A percentile compares a stretch with the other conserved stretches of the same genome.
These are phyloP conservation scores for Leptoclinus maculatus DNA, from an alignment of 2,797 vertebrate species.

Conservation along the genomic window DNA sequence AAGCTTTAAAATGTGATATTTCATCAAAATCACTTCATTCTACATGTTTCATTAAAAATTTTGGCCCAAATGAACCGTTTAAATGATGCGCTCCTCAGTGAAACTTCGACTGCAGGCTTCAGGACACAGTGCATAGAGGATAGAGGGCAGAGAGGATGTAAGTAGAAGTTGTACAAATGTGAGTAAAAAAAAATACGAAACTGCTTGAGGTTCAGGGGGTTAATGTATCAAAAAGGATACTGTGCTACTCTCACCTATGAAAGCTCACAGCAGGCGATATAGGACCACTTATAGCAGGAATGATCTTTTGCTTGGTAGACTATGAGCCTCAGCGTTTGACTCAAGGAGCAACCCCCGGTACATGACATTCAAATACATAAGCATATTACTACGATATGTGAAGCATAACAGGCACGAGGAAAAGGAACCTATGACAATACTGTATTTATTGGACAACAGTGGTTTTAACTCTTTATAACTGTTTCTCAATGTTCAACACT, in stretches of 20 bases:
- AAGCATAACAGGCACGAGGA: neutral
- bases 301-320: neutral
- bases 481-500: too few species aligned
- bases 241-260: conserved; percentile 37
- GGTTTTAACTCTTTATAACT: too few species aligned
- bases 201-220: neutral
- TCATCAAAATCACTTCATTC: neutral
- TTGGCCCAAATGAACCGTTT: neutral
- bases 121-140: too few species aligned
- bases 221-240: conserved; percentile 7
- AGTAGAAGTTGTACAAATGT: neutral
- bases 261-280: conserved; percentile 7
- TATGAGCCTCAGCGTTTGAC: neutral
- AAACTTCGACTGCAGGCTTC: neutral
- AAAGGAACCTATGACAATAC: neutral
- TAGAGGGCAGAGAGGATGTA: neutral
- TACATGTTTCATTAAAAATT: neutral
- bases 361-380: neutral
- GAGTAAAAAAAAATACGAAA: neutral
- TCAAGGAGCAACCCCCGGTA: neutral
- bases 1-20: neutral
- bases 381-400: neutral
- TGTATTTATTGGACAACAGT: neutral
- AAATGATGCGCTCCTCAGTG: neutral
- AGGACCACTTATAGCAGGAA: conserved; percentile 18